These are phyloP conservation scores for Cataglyphis livida DNA, from an alignment of 2,888 invertebrate species.

Conservation along the genomic window DNA sequence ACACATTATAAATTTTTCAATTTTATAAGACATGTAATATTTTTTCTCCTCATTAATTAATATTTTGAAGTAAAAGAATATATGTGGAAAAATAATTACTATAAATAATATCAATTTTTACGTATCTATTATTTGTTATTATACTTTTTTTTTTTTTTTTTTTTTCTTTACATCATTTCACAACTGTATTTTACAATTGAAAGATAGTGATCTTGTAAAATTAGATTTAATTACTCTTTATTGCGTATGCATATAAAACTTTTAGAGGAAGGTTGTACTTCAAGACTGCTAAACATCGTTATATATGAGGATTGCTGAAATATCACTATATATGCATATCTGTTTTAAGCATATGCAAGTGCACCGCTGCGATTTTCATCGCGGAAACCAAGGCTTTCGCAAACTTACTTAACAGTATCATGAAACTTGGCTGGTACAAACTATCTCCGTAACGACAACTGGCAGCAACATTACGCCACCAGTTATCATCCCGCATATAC, in stretches of 20 bases:
- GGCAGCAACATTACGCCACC: slow-evolving; percentile 71
- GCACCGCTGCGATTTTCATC: slow-evolving; percentile 63
- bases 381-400: slow-evolving; percentile 59
- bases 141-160: not conserved
- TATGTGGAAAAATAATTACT: not conserved
- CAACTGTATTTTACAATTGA: not conserved
- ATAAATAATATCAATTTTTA: not conserved
- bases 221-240: not conserved
- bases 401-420: slow-evolving; percentile 76
- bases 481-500: slow-evolving; percentile 54
- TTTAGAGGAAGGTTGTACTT: slow-evolving; percentile 38
- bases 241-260: slow-evolving; percentile 6
- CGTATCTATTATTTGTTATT: not conserved
- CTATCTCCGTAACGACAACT: slow-evolving; percentile 76
- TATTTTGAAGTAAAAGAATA: not conserved
- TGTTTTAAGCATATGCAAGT: slow-evolving; percentile 59
- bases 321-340: slow-evolving; percentile 49
- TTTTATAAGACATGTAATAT: not conserved
- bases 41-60: not conserved
- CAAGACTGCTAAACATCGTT: slow-evolving; percentile 47
- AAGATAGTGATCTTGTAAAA: not conserved
- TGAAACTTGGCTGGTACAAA: slow-evolving; percentile 78
- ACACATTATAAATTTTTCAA: not conserved
- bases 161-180: not conserved
- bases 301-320: slow-evolving; percentile 44